Evolutionary conservation across 64 coral and sea anemone genomes (phyloP).

Genomic region (Platygyra sinensis): DNA sequence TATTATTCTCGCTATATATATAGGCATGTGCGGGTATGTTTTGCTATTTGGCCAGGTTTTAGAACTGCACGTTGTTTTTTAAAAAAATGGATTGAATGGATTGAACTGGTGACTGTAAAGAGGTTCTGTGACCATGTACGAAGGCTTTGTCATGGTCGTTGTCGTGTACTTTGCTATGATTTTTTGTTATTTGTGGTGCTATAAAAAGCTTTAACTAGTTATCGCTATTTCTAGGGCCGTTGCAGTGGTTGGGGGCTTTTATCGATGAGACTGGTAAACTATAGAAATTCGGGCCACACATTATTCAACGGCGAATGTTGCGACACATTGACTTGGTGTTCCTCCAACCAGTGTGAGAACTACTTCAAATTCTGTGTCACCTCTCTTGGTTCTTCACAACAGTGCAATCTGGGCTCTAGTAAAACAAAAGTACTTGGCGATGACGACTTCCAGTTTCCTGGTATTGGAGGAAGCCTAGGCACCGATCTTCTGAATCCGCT

Average conservation of each 20-base stretch:
- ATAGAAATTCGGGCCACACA: conserved; percentile 5
- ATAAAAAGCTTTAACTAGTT: neutral
- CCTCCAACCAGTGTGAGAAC: conserved; percentile 34
- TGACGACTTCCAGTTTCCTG: conserved; percentile 53
- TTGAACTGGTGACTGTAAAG: too few species aligned
- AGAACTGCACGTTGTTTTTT: too few species aligned
- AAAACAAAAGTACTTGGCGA: conserved; percentile 41
- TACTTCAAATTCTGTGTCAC: conserved; percentile 64
- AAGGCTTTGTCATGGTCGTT: too few species aligned
- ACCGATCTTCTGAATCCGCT: conserved; percentile 37
- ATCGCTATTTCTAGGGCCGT: neutral
- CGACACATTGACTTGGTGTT: conserved; percentile 37
- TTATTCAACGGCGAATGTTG: conserved; percentile 63
- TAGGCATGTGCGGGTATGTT: too few species aligned
- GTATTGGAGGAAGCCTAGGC: conserved; percentile 37
- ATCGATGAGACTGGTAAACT: conserved; percentile 38
- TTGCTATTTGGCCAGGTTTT: too few species aligned
- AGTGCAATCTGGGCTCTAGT: conserved; percentile 37
- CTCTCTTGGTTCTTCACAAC: neutral
- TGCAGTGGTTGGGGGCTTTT: conserved; percentile 26
- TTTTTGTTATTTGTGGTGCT: too few species aligned
- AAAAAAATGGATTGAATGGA: too few species aligned
- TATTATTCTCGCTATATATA: neutral
- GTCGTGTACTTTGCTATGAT: too few species aligned
- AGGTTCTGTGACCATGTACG: too few species aligned